Evolutionary conservation across 2,888 invertebrate species (phyloP).

Genomic region (Eretmocerus hayati): DNA sequence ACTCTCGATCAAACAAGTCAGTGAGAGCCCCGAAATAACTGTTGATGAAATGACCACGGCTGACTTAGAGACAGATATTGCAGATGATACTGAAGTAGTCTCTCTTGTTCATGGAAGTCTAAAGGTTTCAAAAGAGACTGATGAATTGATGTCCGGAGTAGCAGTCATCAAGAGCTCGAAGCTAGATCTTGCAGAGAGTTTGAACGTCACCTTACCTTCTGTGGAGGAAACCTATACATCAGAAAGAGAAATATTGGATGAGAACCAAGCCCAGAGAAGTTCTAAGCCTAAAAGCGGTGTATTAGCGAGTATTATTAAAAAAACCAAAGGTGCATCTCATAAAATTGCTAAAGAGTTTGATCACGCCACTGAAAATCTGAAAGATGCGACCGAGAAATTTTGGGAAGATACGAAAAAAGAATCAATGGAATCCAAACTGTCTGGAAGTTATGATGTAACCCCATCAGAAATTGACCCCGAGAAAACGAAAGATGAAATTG

Average conservation of each 20-base stretch:
- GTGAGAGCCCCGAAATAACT: constrained; percentile 22
- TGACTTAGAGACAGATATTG: constrained; percentile 46
- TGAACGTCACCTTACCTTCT: too few species aligned
- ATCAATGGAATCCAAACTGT: constrained; percentile 25
- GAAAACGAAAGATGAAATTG: constrained; percentile 24
- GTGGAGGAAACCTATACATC: too few species aligned
- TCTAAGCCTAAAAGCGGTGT: constrained; percentile 30
- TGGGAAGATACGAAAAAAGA: constrained; percentile 25
- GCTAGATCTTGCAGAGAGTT: too few species aligned
- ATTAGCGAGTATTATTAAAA: constrained; percentile 31
- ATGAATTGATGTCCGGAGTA: too few species aligned
- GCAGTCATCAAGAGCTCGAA: too few species aligned
- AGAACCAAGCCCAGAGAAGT: too few species aligned
- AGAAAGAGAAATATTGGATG: too few species aligned
- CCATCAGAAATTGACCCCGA: constrained; percentile 23
- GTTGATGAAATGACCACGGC: constrained; percentile 40
- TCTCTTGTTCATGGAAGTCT: too few species aligned
- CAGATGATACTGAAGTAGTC: not conserved
- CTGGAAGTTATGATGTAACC: constrained; percentile 34
- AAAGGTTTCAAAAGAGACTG: constrained; percentile 9
- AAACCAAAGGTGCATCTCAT: constrained; percentile 15
- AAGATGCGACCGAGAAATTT: constrained; percentile 18
- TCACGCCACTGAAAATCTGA: constrained; percentile 21
- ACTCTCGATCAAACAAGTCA: not conserved
- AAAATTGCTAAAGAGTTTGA: constrained; percentile 15